These are phyloP conservation scores for Carterocephalus palaemon DNA, from an alignment of 2,888 invertebrate genomes.

Conservation along the genomic window DNA sequence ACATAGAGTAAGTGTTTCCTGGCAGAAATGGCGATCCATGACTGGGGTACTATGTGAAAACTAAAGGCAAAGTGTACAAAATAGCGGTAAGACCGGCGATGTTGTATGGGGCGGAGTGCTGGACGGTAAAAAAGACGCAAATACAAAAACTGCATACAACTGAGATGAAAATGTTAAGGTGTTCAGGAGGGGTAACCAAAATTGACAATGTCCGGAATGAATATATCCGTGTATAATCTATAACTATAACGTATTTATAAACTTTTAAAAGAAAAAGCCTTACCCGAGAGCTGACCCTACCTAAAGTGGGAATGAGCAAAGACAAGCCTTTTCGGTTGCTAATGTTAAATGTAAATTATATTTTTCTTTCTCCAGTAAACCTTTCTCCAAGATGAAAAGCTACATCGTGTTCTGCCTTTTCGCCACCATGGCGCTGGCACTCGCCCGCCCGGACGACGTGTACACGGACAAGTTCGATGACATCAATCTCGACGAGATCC, in stretches of 20 bases:
- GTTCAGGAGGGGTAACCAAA: constrained; percentile 19
- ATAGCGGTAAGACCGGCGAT: neutral
- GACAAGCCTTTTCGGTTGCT: too few relatives aligned
- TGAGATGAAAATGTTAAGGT: constrained; percentile 21
- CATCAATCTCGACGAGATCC: constrained; percentile 77
- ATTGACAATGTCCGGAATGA: constrained; percentile 23
- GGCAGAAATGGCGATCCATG: too few relatives aligned
- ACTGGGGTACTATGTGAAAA: neutral
- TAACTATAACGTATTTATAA: too few relatives aligned
- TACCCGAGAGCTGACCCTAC: too few relatives aligned
- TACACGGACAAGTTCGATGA: constrained; percentile 79
- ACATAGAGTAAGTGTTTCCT: too few relatives aligned
- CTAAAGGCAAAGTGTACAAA: constrained; percentile 4
- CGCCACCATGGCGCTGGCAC: constrained; percentile 39
- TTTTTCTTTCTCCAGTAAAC: neutral
- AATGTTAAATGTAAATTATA: neutral
- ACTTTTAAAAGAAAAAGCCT: too few relatives aligned
- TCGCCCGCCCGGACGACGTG: constrained; percentile 38
- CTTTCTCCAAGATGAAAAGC: constrained; percentile 9
- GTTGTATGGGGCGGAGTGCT: neutral
- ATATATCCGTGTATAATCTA: constrained; percentile 17
- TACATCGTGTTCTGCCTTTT: constrained; percentile 43
- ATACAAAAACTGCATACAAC: constrained; percentile 32
- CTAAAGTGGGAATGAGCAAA: too few relatives aligned
- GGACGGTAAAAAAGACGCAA: constrained; percentile 4